Evolutionary conservation across 37 sponge, comb jelly and placozoan genomes (phyloP), one percentile per base, ranked within the genome.

Genomic region (Halisarca cf. caerulea): DNA sequence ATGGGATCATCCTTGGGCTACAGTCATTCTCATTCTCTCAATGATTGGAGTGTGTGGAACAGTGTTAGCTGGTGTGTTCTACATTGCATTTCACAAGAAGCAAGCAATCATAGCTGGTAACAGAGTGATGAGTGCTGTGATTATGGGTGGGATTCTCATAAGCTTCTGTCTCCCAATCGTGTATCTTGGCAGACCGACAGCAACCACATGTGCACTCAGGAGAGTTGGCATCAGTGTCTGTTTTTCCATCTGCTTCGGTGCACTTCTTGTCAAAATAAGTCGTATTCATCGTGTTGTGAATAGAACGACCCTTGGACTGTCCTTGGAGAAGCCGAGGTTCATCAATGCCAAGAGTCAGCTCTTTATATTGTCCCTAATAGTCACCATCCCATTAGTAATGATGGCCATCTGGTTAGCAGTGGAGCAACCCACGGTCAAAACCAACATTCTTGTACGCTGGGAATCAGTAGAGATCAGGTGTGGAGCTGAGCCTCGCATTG

Each of bases 261-360:
- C 96, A 0, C 89, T 96, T 1, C 58, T 93, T 5, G 72, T 93
- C 42, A 96, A 96, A 70, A 88, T 93, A 37, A 39, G 81, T 18
- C 86, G 96, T 15, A 91, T 96, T 0, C 70, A 91, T 17, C 81
- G 96, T 14, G 89, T 96, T 20, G 92, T 96, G 33, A 75, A 74
- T 24, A 37, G 36, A 2, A 38, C 18, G 21, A 43, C 24, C 1
- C 18, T 44, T 17, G 53, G 53, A 79, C 40, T 36, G 41, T 28
- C 27, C 17, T 0, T 69, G 23, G 45, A 69, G 5, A 51, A 68
- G 6, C 89, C 92, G 5, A 73, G 85, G 18, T 94, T 94, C 54
- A 85, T 84, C 0, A 86, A 79, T 0, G 82, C 86, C 2, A 23
- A 47, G 27, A 87, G 83, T 28, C 94, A 91, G 64, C 78, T 94